Base-by-base conservation (phyloP, 2,888 invertebrate genomes). In the Odontocerum albicorne region DNA sequence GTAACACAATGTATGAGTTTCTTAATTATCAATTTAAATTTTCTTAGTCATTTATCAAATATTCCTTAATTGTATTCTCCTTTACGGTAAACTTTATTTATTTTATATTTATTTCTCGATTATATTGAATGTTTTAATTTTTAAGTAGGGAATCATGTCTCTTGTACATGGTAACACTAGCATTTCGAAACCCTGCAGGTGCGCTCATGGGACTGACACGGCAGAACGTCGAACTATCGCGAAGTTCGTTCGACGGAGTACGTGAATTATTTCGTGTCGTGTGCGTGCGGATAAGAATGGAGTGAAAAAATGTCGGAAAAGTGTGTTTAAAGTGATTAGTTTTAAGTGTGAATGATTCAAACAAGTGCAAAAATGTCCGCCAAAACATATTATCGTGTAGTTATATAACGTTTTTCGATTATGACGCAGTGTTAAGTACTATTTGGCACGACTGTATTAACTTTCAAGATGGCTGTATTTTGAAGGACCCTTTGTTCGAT, bases 401-500 rank as follows among this genome's bases (percentile, higher is more conserved):
- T 55, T 50, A 55, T 46, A 50, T 55, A 55, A 55, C 55, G 32
- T 40, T 50, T 22, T 19, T 35, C 50, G 39, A 44, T 19, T 43
- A 55, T 55, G 55, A 50, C 55, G 50, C 55, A 45, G 55, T 55
- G 49, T 38, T 55, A 49, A 55, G 50, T 55, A 50, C 55, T 55
- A 42, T 50, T 49, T 46, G 50, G 46, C 55, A 42, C 55, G 39
- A 50, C 44, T 16, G 39, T 42, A 46, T 50, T 55, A 40, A 55
- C 75, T 77, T 79, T 77, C 85, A 85, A 85, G 82, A 85, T 85
- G 85, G 84, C 84, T 83, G 85, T 81, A 79, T 81, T 81, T 82
- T 84, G 82, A 83, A 80, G 80, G 80, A 80, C 78, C 76, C 80
- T 82, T 82, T 82, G 77, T 78, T 75, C 82, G 73, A 74, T 78